Conservation (phyloP, 2,113 vertebrate species). For the Falcunculus frontatus region DNA sequence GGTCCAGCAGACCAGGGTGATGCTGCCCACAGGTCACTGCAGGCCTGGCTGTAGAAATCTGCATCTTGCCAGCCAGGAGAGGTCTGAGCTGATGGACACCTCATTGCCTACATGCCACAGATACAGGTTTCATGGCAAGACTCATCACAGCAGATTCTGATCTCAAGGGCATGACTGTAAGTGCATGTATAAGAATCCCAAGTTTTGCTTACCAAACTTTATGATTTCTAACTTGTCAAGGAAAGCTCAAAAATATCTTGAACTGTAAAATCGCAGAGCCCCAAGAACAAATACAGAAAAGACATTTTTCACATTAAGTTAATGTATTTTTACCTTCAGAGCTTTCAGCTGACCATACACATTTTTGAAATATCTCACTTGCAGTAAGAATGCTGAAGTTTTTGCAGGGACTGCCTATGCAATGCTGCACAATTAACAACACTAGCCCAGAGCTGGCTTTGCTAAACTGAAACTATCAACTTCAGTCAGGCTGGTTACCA, state of each 20-base stretch:
- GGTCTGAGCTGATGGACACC: background rate
- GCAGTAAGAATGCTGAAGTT: background rate
- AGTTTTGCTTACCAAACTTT: background rate
- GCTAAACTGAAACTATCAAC: background rate
- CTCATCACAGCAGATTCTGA: background rate
- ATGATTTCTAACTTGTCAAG: background rate
- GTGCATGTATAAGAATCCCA: background rate
- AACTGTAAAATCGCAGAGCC: background rate
- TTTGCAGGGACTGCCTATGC: background rate
- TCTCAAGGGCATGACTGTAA: background rate
- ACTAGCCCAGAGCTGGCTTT: background rate
- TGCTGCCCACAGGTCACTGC: background rate
- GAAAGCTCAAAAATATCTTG: background rate
- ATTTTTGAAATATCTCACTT: background rate
- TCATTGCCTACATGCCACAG: background rate
- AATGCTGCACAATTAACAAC: background rate
- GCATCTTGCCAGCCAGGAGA: background rate
- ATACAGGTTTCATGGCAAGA: background rate
- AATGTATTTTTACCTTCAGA: background rate
- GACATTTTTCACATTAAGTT: background rate
- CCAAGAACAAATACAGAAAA: background rate
- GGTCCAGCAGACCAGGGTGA: background rate
- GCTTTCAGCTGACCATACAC: background rate
- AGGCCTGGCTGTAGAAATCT: background rate
- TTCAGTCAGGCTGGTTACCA: background rate